Percentiles rank a stretch among this genome's conserved stretches.
Conservation (phyloP, 2,888 invertebrate genomes). For the Cryptosula pallasiana region DNA sequence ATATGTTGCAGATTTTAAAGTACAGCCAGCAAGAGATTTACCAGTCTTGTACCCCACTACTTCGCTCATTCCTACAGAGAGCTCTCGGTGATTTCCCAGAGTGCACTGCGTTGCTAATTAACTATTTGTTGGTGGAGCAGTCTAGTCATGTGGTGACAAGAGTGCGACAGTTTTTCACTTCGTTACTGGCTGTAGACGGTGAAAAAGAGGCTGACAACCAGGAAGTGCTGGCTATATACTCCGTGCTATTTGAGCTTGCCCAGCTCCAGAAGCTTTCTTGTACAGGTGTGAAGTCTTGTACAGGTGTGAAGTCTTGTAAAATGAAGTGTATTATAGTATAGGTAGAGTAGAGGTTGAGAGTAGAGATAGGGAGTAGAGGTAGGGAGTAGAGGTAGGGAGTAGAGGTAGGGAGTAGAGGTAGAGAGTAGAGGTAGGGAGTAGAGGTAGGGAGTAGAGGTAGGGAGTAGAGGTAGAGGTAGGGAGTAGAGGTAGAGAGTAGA, state of each 20-base stretch:
- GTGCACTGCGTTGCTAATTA: neutral
- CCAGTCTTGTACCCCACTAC: neutral
- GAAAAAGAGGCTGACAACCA: neutral
- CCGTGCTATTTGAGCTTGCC: neutral
- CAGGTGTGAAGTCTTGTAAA: too few species aligned
- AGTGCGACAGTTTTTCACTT: conserved; percentile 9
- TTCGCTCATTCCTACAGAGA: neutral
- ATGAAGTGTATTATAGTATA: too few species aligned
- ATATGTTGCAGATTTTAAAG: conserved; percentile 3
- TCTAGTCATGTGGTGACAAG: neutral
- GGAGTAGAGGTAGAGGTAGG: too few species aligned
- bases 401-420: too few species aligned
- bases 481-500: too few species aligned
- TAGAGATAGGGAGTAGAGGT: too few species aligned
- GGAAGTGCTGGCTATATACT: neutral
- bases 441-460: too few species aligned
- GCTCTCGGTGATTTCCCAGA: neutral
- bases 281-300: neutral
- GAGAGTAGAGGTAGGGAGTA: too few species aligned
- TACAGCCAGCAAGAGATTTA: neutral
- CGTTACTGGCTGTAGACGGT: neutral
- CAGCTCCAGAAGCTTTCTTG: neutral
- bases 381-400: too few species aligned
- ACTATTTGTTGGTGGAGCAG: neutral
- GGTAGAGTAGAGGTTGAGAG: too few species aligned